Evolutionary conservation across 2,888 invertebrate genomes (phyloP).

Genomic region (Peribatodes rhomboidaria): DNA sequence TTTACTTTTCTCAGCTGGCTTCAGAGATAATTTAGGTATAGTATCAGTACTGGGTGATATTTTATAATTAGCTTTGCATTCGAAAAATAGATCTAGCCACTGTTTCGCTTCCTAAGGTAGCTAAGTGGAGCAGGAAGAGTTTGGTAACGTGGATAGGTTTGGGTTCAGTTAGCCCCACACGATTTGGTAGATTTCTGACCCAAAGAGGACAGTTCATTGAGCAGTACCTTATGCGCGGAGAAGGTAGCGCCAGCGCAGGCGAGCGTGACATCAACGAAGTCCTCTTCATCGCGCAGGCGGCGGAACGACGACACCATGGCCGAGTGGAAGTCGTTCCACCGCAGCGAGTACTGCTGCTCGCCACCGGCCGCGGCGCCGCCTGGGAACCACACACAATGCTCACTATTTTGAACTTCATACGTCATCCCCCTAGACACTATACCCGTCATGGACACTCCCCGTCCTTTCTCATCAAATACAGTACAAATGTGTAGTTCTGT

Average conservation of each 20-base stretch:
- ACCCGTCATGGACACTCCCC: background rate
- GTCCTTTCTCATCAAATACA: background rate
- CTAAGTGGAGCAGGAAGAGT: no score
- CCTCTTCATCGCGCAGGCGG: constrained; percentile 95
- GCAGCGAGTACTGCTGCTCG: constrained; percentile 95
- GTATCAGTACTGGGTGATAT: no score
- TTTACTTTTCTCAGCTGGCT: no score
- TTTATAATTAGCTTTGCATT: no score
- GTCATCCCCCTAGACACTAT: background rate
- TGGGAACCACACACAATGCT: constrained; percentile 48
- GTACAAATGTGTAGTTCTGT: no score
- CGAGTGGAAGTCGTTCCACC: constrained; percentile 98
- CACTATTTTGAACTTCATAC: background rate
- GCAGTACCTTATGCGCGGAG: constrained; percentile 92
- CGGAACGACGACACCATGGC: constrained; percentile 96
- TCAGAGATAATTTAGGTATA: no score
- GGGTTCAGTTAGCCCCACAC: no score
- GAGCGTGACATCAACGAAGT: constrained; percentile 97
- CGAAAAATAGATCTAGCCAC: no score
- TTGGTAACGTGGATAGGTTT: no score
- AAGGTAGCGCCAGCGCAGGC: constrained; percentile 96
- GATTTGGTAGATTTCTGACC: no score
- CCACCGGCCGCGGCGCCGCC: constrained; percentile 85
- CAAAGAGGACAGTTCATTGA: background rate
- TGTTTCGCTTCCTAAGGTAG: no score